Evolutionary conservation across 1,140 invertebrate genomes (phyloP), one percentile per base, ranked within the genome.

Genomic region (Eurosta solidaginis): DNA sequence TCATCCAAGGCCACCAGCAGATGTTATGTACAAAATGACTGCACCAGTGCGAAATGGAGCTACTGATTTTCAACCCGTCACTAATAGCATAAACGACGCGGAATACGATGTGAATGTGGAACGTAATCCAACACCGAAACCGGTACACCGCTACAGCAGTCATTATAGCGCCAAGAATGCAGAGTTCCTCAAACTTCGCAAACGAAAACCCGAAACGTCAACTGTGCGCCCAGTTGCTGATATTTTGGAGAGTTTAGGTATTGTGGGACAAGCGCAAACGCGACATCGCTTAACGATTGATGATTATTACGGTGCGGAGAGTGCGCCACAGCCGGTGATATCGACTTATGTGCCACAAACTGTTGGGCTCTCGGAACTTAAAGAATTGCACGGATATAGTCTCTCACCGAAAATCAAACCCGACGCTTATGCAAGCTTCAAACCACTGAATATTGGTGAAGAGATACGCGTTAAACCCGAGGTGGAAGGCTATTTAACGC

Each of bases 121-220:
- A 22, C 36, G 14, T 20, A 74, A 74, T 29, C 74, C 40, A 36
- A 59, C 47, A 6, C 40, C 63, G 42, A 80, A 36, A 29, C 59
- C 9, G 59, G 76, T 7, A 3, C 82, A 78, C 27, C 82, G 85
- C 0, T 87, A 83, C 33, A 87, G 86, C 59, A 87, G 86, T n/a
- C 86, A 87, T 45, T 87, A 87, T 52, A 87, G 73, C 76, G 85
- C 86, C 3, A 85, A 87, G 78, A 81, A 85, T 27, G 80, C 83
- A 1, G 83, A 87, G 47, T 87, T 87, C 2, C 59, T 84, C 29
- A 86, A 86, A n/a, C 14, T 50, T 0, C 44, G 49, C 6, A 49
- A 42, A 2, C 59, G 73, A 29, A 68, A 0, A 52, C 42, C 42
- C 27, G 76, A 77, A 45, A 74, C 63, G 3, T 59, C 77, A 2